Base-by-base conservation (phyloP, 2,113 vertebrate genomes). In the Erythrocercus mccallii region DNA sequence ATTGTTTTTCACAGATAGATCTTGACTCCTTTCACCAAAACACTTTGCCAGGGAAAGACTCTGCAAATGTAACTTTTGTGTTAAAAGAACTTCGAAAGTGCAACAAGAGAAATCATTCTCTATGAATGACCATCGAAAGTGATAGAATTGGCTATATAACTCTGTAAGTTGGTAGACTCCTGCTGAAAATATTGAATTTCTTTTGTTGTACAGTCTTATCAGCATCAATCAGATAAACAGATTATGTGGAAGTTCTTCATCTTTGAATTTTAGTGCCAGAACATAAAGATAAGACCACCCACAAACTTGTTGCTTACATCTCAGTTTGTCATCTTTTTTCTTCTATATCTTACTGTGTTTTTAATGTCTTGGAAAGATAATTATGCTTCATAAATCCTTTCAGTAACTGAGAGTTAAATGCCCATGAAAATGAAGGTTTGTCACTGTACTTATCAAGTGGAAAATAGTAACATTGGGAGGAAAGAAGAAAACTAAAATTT, bases 341-440 rank as follows among this genome's bases (percentile, higher is more conserved):
- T n/a, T 12, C 25, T 78, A 23, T 44, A n/a, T 92, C 53, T 92
- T 68, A 31, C 71, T 77, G 53, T 81, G 33, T 77, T 60, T 24
- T 58, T 88, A 70, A 95, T 80, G 76, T 86, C 48, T 90, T 91
- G 48, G 90, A 87, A 94, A 95, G 51, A 58, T 95, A 82, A 94
- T 84, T 89, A 88, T 47, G 17, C 21, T 61, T 95, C 88, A 86
- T 92, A 96, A 95, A 95, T 93, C 31, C 62, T 96, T 77, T 94
- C 51, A 79, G 54, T 94, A 94, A 69, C 27, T 65, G 90, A 42
- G 81, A 86, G 37, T 89, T 94, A 96, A 95, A 91, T 81, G 57
- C 24, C 50, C 24, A 13, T 53, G 82, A 78, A 94, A 82, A 40
- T 1, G 1, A 30, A 13, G 0, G 9, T 58, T 38, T 96, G 28